These are phyloP conservation scores for Bubo scandiacus DNA, from an alignment of 2,113 vertebrate species.

Conservation along the genomic window DNA sequence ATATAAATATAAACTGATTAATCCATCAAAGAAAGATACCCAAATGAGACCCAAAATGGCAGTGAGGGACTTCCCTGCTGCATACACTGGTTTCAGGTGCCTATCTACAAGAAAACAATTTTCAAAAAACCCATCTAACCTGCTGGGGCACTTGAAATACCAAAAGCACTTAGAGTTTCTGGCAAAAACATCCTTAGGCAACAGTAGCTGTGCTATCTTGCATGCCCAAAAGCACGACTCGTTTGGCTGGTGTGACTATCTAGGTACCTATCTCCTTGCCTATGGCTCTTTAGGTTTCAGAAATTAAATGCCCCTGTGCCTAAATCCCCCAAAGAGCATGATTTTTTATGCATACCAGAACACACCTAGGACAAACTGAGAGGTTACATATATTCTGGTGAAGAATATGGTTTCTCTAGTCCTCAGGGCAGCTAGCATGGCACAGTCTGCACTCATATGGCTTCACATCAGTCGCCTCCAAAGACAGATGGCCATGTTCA, in stretches of 20 bases:
- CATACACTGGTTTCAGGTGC: neutral
- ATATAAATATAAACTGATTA: neutral
- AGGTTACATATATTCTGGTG: neutral
- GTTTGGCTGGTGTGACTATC: conserved; percentile 29
- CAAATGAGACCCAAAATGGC: neutral
- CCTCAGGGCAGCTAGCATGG: neutral
- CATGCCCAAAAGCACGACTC: neutral
- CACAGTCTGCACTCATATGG: rapidly evolving
- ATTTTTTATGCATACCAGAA: conserved; percentile 41
- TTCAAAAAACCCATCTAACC: neutral
- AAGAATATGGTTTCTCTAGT: neutral
- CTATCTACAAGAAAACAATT: neutral
- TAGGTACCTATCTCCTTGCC: neutral
- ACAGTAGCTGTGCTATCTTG: conserved; percentile 47
- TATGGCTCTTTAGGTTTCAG: neutral
- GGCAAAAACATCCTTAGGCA: conserved; percentile 28
- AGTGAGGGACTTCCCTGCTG: neutral
- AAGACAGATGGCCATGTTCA: rapidly evolving
- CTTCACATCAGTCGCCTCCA: rapidly evolving
- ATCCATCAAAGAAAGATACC: neutral
- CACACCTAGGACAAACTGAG: neutral
- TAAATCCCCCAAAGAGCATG: neutral
- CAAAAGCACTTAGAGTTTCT: conserved; percentile 18
- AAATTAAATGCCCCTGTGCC: neutral
- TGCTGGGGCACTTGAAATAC: conserved; percentile 1